Evolutionary conservation across 2,797 vertebrate genomes (phyloP).

Genomic region (Lagocephalus sceleratus): DNA sequence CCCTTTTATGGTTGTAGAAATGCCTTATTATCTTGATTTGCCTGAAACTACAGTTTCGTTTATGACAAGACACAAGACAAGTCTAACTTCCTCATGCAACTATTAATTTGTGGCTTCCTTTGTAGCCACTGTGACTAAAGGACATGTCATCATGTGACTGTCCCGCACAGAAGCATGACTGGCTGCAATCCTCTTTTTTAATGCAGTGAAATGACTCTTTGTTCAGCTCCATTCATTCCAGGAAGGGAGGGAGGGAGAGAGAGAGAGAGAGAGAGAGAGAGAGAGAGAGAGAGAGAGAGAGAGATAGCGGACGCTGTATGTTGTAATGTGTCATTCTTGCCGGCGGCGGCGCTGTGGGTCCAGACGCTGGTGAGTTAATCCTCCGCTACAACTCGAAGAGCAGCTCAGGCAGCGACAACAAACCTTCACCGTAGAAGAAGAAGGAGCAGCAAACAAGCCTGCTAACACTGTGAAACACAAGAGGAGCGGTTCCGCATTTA

Average conservation of each 20-base stretch:
- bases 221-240: background rate
- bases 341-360: conserved; percentile 37
- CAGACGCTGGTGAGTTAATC: background rate
- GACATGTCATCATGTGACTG: too few relatives aligned
- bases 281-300: too few relatives aligned
- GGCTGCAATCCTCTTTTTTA: background rate
- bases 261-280: too few relatives aligned
- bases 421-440: too few relatives aligned
- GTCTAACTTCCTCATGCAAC: background rate
- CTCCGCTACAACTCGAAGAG: background rate
- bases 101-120: background rate
- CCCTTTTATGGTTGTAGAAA: too few relatives aligned
- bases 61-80: too few relatives aligned
- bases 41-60: too few relatives aligned
- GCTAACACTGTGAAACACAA: background rate
- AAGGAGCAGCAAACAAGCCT: too few relatives aligned
- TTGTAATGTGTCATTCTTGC: background rate
- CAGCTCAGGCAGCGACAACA: conserved; percentile 53
- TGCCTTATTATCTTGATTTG: too few relatives aligned
- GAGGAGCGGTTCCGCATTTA: background rate
- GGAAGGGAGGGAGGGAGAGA: too few relatives aligned
- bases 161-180: background rate
- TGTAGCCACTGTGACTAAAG: background rate
- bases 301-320: too few relatives aligned
- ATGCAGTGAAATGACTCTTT: conserved; percentile 7